A percentile compares a stretch with the other conserved stretches of the same genome.
These are phyloP conservation scores for Sandelia bainsii DNA, from an alignment of 2,797 vertebrate species.

Conservation along the genomic window DNA sequence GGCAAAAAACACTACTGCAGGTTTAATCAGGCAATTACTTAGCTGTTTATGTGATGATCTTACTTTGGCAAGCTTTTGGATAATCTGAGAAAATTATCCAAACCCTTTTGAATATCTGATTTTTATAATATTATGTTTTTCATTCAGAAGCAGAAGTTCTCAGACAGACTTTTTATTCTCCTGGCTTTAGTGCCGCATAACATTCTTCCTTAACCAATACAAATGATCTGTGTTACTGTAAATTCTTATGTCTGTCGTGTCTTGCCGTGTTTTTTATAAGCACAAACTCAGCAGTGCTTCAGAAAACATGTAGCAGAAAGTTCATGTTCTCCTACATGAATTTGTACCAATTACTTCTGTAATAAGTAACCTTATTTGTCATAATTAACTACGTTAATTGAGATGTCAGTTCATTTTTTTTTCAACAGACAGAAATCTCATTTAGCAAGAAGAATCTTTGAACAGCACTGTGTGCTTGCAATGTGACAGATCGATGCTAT, in stretches of 20 bases:
- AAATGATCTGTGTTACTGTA: constrained; percentile 9
- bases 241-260: constrained; percentile 9
- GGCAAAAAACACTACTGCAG: too few species aligned
- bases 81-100: too few species aligned
- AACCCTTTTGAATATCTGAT: too few species aligned
- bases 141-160: constrained; percentile 3
- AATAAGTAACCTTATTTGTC: constrained; percentile 29
- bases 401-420: constrained; percentile 18
- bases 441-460: constrained; percentile 26
- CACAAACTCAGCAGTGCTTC: neutral
- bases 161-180: constrained; percentile 25
- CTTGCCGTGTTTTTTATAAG: neutral
- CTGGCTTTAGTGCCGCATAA: constrained; percentile 23
- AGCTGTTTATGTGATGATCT: neutral
- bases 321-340: neutral
- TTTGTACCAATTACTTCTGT: constrained; percentile 8
- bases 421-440: constrained; percentile 29
- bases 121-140: too few species aligned
- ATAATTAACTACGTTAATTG: constrained; percentile 30
- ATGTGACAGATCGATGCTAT: constrained; percentile 47
- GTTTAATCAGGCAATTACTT: neutral
- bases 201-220: constrained; percentile 14
- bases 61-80: too few species aligned
- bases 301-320: neutral
- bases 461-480: constrained; percentile 35